Percentiles rank a stretch among this genome's conserved stretches.
phyloP scores from a whole-genome alignment of 2,113 vertebrate genomes.

The Etia nguti region DNA sequence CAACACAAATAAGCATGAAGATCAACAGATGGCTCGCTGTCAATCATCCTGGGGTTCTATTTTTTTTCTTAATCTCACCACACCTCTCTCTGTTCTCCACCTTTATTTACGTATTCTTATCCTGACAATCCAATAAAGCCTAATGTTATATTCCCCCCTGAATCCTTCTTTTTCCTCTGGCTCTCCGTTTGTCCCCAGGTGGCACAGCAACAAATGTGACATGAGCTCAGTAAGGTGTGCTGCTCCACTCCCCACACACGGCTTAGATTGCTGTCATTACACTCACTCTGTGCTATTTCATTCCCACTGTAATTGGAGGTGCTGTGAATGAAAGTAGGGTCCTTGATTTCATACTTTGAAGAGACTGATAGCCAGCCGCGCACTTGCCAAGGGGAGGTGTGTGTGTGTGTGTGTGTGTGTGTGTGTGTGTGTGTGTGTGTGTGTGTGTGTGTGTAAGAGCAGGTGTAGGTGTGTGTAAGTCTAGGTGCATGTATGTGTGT shows the following conservation, averaged over 20 bases:
- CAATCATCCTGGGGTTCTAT: constrained; percentile 15
- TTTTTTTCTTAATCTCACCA: neutral
- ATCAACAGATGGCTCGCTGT: constrained; percentile 64
- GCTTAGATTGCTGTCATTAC: constrained; percentile 47
- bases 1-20: constrained; percentile 61
- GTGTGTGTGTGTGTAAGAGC: neutral
- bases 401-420: neutral
- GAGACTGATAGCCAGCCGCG: constrained; percentile 12
- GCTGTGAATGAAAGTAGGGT: constrained; percentile 40
- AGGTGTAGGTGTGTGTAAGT: neutral
- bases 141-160: neutral
- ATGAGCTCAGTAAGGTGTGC: constrained; percentile 20
- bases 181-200: constrained; percentile 17
- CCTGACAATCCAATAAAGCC: neutral
- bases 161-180: neutral
- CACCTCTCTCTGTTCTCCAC: neutral
- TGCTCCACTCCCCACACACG: neutral
- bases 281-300: constrained; percentile 36
- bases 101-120: neutral
- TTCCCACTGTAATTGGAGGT: constrained; percentile 46
- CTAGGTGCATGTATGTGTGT: neutral
- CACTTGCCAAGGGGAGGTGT: neutral
- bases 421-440: neutral
- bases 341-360: constrained; percentile 52
- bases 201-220: neutral